Base-by-base conservation (phyloP, 2,888 invertebrate species). In the Yponomeuta plumbellus region DNA sequence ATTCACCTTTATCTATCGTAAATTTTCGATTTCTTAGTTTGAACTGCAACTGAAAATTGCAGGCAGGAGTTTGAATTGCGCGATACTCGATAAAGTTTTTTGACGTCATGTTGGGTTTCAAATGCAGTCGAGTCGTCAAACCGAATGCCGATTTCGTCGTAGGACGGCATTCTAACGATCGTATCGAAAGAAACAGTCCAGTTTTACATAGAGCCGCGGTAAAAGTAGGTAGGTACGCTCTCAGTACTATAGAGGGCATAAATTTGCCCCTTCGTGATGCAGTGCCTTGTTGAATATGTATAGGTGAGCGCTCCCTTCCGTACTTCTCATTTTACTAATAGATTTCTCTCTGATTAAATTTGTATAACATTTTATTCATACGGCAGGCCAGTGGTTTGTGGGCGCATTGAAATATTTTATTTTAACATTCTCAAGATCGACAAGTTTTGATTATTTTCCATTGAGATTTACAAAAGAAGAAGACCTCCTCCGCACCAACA, bases 301-400 rank as follows among this genome's bases (percentile, higher is more conserved):
- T 90, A 89, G 86, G 84, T 88, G 85, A 57, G 26, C 80, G 86
- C 86, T 87, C 90, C 90, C 90, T 91, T 88, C 90, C 91, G 86
- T 88, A 88, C 85, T 90, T 88, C 90, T 90, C 91, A 91, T 91
- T 91, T 91, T 91, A 89, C 91, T 91, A 91, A 91, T 91, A 91
- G 90, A 91, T 90, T 91, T 88, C 86, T 86, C 88, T 90, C 88
- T 91, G 90, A 91, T 91, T 91, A 91, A 90, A 91, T 90, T 90
- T 91, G 90, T 90, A 87, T 88, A 52, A 86, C 86, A 85, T 88
- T 91, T 89, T 89, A 90, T 89, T 88, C 89, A 88, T 88, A 86
- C 81, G 83, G 74, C 73, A 79, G 80, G 80, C 83, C 85, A 88
- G 87, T 86, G 88, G 88, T 89, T 87, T 80, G 80, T 77, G 76